These are phyloP conservation scores for Poecilia latipinna DNA, from an alignment of 2,113 vertebrate genomes.

Conservation along the genomic window DNA sequence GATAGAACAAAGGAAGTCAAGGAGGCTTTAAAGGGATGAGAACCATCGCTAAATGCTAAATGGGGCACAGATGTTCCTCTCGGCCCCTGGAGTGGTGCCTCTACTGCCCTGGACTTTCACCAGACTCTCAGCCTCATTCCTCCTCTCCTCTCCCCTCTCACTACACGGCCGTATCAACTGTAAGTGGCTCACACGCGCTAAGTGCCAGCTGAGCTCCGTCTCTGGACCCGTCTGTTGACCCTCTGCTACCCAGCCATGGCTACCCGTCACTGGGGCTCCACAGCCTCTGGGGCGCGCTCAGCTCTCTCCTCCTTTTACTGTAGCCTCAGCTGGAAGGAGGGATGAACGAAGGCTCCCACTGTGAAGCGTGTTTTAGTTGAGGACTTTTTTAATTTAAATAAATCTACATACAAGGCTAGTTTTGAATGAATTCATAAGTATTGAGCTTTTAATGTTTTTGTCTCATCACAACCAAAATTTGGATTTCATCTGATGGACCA, in stretches of 20 bases:
- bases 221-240: conserved; percentile 61
- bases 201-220: conserved; percentile 66
- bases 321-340: conserved; percentile 8
- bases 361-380: neutral
- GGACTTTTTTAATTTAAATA: neutral
- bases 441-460: neutral
- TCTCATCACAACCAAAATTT: too few species aligned
- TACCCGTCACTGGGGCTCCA: conserved; percentile 46
- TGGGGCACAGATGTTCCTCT: conserved; percentile 76
- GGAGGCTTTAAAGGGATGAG: conserved; percentile 42
- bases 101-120: conserved; percentile 65
- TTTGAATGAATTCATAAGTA: neutral
- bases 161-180: conserved; percentile 30
- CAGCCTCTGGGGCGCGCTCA: conserved; percentile 33
- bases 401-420: neutral
- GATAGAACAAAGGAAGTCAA: conserved; percentile 13
- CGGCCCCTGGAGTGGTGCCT: conserved; percentile 68
- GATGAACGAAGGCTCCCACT: conserved; percentile 12
- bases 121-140: conserved; percentile 65
- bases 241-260: conserved; percentile 54
- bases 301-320: conserved; percentile 5
- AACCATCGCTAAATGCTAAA: conserved; percentile 67
- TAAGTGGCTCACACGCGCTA: conserved; percentile 55
- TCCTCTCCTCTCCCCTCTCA: conserved; percentile 23
- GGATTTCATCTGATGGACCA: too few species aligned